Conservation (phyloP, 2,888 invertebrate species). For the Teleiodes luculella region DNA sequence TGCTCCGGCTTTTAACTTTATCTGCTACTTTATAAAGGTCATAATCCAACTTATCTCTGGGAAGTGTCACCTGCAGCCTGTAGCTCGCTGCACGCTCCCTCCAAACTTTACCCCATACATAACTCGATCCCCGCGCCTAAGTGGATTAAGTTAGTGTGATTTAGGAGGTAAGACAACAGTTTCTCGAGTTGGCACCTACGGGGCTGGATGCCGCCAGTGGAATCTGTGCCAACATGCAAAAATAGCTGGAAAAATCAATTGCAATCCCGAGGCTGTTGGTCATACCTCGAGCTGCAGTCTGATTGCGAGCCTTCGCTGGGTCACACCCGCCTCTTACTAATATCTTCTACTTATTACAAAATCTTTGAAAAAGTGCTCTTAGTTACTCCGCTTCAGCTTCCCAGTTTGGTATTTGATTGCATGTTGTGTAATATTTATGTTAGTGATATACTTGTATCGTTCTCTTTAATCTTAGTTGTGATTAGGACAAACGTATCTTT, state of each 20-base stretch:
- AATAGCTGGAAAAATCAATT: slow-evolving; percentile 73
- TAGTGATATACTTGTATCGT: background rate
- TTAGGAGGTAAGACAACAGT: slow-evolving; percentile 5
- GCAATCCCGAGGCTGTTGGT: slow-evolving; percentile 46
- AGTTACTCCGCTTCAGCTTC: background rate
- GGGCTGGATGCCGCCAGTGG: slow-evolving; percentile 21
- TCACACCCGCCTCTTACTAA: slow-evolving; percentile 38
- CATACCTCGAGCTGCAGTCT: slow-evolving; percentile 52
- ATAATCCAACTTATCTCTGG: background rate
- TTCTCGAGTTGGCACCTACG: slow-evolving; percentile 18
- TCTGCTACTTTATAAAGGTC: background rate
- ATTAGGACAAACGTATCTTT: background rate
- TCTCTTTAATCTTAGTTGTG: background rate
- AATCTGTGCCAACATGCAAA: slow-evolving; percentile 64
- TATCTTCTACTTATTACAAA: background rate
- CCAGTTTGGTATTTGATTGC: slow-evolving; percentile 19
- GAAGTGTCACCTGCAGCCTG: background rate
- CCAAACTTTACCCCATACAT: background rate
- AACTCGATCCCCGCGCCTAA: background rate
- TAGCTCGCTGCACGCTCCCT: background rate
- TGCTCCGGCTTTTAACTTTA: slow-evolving; percentile 4
- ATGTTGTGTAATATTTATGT: slow-evolving; percentile 20
- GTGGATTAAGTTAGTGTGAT: slow-evolving; percentile 7
- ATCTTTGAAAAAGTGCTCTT: background rate
- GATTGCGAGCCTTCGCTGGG: slow-evolving; percentile 45